Evolutionary conservation across 1,140 invertebrate species (phyloP), one percentile per base, ranked within the genome.

Genomic region (Ips typographus): DNA sequence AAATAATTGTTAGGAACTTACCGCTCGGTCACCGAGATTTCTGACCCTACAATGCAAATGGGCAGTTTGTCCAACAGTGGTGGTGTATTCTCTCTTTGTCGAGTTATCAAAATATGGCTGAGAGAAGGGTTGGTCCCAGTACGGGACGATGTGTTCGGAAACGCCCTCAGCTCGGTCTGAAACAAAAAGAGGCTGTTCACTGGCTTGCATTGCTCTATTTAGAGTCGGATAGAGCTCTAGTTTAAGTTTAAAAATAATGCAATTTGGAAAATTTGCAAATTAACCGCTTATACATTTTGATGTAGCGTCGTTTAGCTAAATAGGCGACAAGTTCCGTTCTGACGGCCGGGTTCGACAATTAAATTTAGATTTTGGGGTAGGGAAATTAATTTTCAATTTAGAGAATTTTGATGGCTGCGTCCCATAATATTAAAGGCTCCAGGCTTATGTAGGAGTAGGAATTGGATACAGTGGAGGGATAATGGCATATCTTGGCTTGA

Each of bases 41-140:
- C 91, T 84, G 51, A 94, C 92, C 76, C 90, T 84, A 82, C 93
- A 94, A 80, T 94, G 90, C 8, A 95, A 84, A 77, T 92, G 89
- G 39, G 92, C 92, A 52, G 91, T 90, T 82, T 94, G 91, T 22
- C 92, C 92, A 60, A 94, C 91, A 53, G 92, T 93, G 55, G 91
- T 90, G 65, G 92, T 93, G 67, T 92, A 88, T 77, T 94, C 92
- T 60, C 90, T 85, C 74, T 87, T 88, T 44, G 92, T 94, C 71
- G 90, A 89, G 83, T 94, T 94, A 83, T 95, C 93, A 81, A 95
- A 95, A 83, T 93, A 94, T 40, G 93, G 93, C 80, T 92, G 91
- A 64, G 90, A 90, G 77, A 93, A 90, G 2, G 91, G 88, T 75
- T 88, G 87, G 71, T 89, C 87, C 87, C 87, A 89, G 71, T 86